A percentile compares a stretch with the other conserved stretches of the same genome.
These are phyloP conservation scores for Chrysaora quinquecirrha DNA, from an alignment of 30 jellyfish, hydroid and myxozoan species.

Conservation along the genomic window DNA sequence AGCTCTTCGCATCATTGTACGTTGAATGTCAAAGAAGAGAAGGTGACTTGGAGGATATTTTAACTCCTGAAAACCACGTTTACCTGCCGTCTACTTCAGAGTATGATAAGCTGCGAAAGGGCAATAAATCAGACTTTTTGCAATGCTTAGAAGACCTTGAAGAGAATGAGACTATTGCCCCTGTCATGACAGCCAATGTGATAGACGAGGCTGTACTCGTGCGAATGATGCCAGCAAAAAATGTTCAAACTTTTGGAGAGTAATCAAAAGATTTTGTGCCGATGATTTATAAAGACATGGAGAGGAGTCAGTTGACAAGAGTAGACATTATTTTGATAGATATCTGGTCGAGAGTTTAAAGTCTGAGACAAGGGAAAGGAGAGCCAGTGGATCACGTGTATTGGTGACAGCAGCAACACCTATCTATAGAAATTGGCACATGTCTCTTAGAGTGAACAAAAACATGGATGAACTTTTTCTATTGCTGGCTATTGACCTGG, in stretches of 20 bases:
- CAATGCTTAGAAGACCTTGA: slow-evolving; percentile 7
- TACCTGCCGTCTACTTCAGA: background rate
- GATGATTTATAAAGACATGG: too few species aligned
- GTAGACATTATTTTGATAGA: background rate
- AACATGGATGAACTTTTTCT: background rate
- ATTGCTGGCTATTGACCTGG: background rate
- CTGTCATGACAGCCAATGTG: background rate
- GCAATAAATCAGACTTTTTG: slow-evolving; percentile 10
- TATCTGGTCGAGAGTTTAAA: background rate
- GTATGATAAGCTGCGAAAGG: background rate
- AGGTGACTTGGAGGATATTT: background rate
- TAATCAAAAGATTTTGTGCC: background rate
- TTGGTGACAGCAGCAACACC: background rate
- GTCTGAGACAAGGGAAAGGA: background rate
- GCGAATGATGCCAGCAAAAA: background rate
- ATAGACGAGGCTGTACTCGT: background rate
- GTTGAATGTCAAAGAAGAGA: background rate
- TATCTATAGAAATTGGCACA: background rate
- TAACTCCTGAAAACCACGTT: background rate
- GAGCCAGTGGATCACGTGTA: background rate
- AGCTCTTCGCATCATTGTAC: background rate
- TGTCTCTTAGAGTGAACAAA: background rate
- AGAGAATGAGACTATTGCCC: background rate
- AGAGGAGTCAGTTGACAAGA: too few species aligned
- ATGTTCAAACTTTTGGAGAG: background rate